Evolutionary conservation across 37 sponge, comb jelly and placozoan species (phyloP), one percentile per base, ranked within the genome.

Genomic region (Haliclona indistincta): DNA sequence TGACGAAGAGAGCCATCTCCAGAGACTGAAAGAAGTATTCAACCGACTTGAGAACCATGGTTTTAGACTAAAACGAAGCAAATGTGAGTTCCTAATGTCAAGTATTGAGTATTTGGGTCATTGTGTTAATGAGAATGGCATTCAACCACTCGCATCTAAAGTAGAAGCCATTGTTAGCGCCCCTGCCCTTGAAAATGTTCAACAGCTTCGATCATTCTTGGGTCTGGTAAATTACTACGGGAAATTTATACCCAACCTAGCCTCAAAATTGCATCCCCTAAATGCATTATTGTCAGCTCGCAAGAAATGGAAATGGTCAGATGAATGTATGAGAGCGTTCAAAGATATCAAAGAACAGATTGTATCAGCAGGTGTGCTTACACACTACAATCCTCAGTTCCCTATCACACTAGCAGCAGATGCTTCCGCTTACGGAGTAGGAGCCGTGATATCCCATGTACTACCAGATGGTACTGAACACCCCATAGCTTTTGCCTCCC

Each of bases 101-200:
- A 40, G 19, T 3, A 40, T 73, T 20, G 62, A 73, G 39, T 73
- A 60, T 40, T 8, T 73, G 61, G 75, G 75, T 3, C 61, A 58
- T 66, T 10, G 58, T 15, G 25, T 72, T 25, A 11, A 63, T 56
- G 42, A 20, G 6, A n/a, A n/a, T n/a, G n/a, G n/a, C n/a, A n/a
- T n/a, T n/a, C n/a, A n/a, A n/a, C 64, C 20, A 2, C 38, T 8
- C 2, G 43, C 3, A 17, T 43, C 41, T 19, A 68, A 68, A 37
- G 23, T 68, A 4, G 7, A 40, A 26, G 68, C 68, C 20, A 40
- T 68, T 15, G 41, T 41, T 25, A 68, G 43, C 25, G 68, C 45
- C 4, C 68, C 68, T 38, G 44, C n/a, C 11, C 68, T 47, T 3
- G 4, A 38, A 13, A 68, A 68, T 42, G 44, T 38, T n/a, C 45